These are phyloP conservation scores for Apostichopus japonicus DNA, from an alignment of 35 echinoderm and acorn worm species.

Conservation along the genomic window DNA sequence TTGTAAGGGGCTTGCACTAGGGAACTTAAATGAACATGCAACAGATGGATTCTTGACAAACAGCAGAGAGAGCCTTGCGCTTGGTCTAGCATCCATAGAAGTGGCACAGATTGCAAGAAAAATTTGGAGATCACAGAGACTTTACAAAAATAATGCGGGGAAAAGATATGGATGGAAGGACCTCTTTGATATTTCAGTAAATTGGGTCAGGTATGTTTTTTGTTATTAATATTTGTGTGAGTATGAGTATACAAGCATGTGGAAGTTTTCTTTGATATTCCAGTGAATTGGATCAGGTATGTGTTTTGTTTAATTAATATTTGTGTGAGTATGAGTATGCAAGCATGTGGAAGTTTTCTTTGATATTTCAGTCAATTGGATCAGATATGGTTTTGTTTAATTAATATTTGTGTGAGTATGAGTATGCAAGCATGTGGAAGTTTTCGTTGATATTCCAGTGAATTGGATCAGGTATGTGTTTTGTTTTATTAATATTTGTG, in stretches of 20 bases:
- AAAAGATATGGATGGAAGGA: slow-evolving; percentile 89
- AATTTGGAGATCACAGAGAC: slow-evolving; percentile 66
- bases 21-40: slow-evolving; percentile 67
- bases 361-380: slow-evolving; percentile 87
- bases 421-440: too few relatives aligned
- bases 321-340: too few relatives aligned
- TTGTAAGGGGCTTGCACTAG: slow-evolving; percentile 60
- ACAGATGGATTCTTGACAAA: slow-evolving; percentile 91
- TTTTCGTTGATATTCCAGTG: slow-evolving; percentile 77
- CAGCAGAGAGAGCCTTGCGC: slow-evolving; percentile 70
- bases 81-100: slow-evolving; percentile 81
- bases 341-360: too few relatives aligned
- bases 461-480: slow-evolving; percentile 91
- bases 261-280: slow-evolving; percentile 78
- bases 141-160: slow-evolving; percentile 63
- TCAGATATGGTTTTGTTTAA: slow-evolving; percentile 63
- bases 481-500: too few relatives aligned
- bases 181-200: slow-evolving; percentile 78
- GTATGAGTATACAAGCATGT: too few relatives aligned
- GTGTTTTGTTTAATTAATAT: too few relatives aligned
- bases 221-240: too few relatives aligned
- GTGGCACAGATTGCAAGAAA: slow-evolving; percentile 76
- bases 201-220: slow-evolving; percentile 81
- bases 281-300: slow-evolving; percentile 91
- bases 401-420: too few relatives aligned